phyloP scores from a whole-genome alignment of 2,888 invertebrate genomes.

The Coleophora flavipennella region DNA sequence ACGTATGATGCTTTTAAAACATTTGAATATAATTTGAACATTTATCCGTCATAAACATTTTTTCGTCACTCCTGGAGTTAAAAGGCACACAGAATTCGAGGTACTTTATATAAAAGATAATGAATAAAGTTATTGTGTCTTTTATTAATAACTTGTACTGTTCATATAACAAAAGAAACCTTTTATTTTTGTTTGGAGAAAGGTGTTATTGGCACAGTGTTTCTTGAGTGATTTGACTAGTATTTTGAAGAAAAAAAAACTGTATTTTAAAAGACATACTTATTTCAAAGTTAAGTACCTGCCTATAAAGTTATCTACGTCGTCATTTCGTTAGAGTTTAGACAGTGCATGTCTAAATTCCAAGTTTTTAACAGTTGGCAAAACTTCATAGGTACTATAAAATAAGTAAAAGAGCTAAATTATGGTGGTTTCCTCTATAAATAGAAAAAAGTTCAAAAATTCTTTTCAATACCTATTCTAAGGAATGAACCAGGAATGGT shows the following conservation, averaged over 20 bases:
- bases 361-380: no score
- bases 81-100: slow-evolving; percentile 16
- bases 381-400: no score
- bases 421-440: no score
- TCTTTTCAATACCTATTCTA: slow-evolving; percentile 1
- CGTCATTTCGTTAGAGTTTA: no score
- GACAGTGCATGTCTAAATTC: no score
- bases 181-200: slow-evolving; percentile 6
- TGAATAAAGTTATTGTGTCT: slow-evolving; percentile 15
- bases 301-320: no score
- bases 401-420: no score
- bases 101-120: slow-evolving; percentile 12
- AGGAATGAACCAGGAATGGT: slow-evolving; percentile 48
- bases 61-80: slow-evolving; percentile 14
- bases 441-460: slow-evolving; percentile 15
- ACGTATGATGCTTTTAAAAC: no score
- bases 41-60: slow-evolving; percentile 6
- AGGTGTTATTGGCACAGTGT: slow-evolving; percentile 32
- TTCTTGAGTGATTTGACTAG: slow-evolving; percentile 3
- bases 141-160: slow-evolving; percentile 38
- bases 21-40: slow-evolving; percentile 23
- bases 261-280: slow-evolving; percentile 18
- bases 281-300: no score
- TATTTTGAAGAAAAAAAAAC: slow-evolving; percentile 9
- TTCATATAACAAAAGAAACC: slow-evolving; percentile 16